phyloP scores from a whole-genome alignment of 2,113 vertebrate genomes.

The Stictonetta naevosa region DNA sequence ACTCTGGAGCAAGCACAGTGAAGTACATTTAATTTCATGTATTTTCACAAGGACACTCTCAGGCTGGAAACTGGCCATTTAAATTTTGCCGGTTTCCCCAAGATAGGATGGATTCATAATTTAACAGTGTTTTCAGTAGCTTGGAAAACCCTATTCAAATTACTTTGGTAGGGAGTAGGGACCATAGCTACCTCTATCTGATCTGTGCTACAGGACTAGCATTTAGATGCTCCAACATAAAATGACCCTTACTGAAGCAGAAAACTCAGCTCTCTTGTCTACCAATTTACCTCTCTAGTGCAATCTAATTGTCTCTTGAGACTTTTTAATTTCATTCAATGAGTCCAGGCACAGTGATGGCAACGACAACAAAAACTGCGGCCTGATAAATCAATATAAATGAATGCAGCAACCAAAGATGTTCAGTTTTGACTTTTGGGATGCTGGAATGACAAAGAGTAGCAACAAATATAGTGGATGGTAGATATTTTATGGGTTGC shows the following conservation, averaged over 20 bases:
- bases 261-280: background rate
- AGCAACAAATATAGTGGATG: background rate
- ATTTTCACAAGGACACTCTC: background rate
- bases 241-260: background rate
- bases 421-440: background rate
- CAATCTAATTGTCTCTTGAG: background rate
- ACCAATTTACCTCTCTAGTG: background rate
- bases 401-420: background rate
- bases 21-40: background rate
- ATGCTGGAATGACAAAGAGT: background rate
- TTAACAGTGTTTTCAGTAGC: background rate
- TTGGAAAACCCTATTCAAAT: background rate
- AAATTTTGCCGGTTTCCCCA: background rate
- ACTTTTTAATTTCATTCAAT: background rate
- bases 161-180: background rate
- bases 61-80: background rate
- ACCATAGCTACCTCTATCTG: background rate
- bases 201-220: background rate
- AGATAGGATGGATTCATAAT: background rate
- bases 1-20: background rate
- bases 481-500: background rate
- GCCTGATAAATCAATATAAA: background rate
- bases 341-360: background rate
- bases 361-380: background rate
- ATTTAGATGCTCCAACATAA: background rate